Evolutionary conservation across 2,888 invertebrate species (phyloP).

Genomic region (Tetragonula carbonaria): DNA sequence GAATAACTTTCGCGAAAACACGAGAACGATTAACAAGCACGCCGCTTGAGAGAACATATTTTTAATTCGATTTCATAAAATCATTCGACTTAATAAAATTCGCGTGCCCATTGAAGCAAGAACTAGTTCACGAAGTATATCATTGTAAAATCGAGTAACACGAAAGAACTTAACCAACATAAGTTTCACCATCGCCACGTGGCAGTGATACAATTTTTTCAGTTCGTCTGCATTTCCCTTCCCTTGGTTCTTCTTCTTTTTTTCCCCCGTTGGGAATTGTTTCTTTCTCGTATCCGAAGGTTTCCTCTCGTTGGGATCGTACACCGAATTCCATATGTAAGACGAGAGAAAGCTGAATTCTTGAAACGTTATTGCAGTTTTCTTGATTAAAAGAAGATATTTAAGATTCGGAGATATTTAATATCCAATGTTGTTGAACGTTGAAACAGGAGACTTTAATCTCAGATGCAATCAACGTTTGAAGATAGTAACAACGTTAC

Average conservation of each 20-base stretch:
- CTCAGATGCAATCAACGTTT: no score
- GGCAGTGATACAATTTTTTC: constrained; percentile 23
- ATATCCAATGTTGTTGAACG: not conserved
- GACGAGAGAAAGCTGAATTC: no score
- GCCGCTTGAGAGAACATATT: not conserved
- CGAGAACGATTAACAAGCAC: not conserved
- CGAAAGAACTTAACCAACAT: constrained; percentile 5
- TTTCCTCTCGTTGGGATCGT: constrained; percentile 15
- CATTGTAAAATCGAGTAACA: constrained; percentile 31
- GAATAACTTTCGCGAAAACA: not conserved
- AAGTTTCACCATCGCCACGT: constrained; percentile 40
- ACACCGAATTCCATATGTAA: constrained; percentile 43
- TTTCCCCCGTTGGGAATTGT: not conserved
- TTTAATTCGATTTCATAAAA: not conserved
- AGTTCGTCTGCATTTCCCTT: not conserved
- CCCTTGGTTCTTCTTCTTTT: not conserved
- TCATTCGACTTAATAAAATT: constrained; percentile 12
- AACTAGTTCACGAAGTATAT: constrained; percentile 33
- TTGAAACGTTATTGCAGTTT: not conserved
- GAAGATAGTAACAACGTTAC: no score
- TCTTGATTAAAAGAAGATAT: not conserved
- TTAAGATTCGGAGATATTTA: not conserved
- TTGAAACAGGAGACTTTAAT: not conserved
- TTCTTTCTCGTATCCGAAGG: not conserved
- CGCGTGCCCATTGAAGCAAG: not conserved